These are phyloP conservation scores for Leptinotarsa undecemlineata DNA, from an alignment of 1,140 invertebrate species.

Conservation along the genomic window DNA sequence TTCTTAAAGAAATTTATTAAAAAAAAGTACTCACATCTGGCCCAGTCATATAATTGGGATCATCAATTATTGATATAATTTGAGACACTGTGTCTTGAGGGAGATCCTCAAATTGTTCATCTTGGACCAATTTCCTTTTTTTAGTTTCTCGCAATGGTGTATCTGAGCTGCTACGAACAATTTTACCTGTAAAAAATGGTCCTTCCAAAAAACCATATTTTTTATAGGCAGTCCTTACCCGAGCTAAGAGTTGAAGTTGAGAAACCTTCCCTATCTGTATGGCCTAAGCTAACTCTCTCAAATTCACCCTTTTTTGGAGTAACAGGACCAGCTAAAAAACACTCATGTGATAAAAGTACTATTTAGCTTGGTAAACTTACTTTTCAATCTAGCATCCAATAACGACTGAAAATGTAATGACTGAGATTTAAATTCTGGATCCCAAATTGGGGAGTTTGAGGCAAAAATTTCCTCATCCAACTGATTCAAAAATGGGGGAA, in stretches of 20 bases:
- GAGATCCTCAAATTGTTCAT: conserved; percentile 64
- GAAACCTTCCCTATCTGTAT: conserved; percentile 68
- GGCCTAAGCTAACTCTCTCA: conserved; percentile 66
- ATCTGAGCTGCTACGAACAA: conserved; percentile 24
- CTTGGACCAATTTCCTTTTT: conserved; percentile 44
- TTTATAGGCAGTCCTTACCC: no score
- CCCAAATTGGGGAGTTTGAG: conserved; percentile 89
- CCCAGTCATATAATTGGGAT: conserved; percentile 80
- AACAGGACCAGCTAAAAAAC: conserved; percentile 8
- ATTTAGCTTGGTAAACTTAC: no score
- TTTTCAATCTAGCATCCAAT: conserved; percentile 45
- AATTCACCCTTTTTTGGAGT: conserved; percentile 61
- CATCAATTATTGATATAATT: conserved; percentile 75
- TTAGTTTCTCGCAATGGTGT: conserved; percentile 42
- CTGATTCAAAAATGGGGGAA: conserved; percentile 81
- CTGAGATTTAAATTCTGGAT: conserved; percentile 81
- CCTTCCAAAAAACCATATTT: no score
- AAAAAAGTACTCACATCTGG: conserved; percentile 66
- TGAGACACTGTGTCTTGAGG: conserved; percentile 73
- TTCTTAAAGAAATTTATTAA: conserved; percentile 6
- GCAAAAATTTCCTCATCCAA: conserved; percentile 87
- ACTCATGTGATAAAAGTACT: no score
- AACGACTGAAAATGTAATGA: conserved; percentile 65
- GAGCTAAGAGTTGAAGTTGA: conserved; percentile 68
- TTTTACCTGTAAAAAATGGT: no score